These are phyloP conservation scores for Venustoraphidia nigricollis DNA, from an alignment of 2,888 invertebrate species.

Conservation along the genomic window DNA sequence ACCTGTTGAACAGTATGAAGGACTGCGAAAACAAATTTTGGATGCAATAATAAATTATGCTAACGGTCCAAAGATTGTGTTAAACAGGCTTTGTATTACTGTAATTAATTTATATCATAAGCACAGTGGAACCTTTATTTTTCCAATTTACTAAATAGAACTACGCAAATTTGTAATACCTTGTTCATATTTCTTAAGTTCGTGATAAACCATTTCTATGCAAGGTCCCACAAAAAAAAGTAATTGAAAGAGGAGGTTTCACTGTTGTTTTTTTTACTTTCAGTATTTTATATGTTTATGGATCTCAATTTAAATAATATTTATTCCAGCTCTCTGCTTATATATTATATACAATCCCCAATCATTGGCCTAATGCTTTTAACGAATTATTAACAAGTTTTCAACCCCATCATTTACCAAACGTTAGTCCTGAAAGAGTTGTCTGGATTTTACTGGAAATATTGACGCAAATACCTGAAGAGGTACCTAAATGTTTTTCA, in stretches of 20 bases:
- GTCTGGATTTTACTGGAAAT: slow-evolving; percentile 64
- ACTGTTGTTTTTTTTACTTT: background rate
- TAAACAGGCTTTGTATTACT: slow-evolving; percentile 75
- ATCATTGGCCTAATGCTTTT: slow-evolving; percentile 48
- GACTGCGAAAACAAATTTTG: slow-evolving; percentile 60
- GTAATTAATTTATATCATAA: slow-evolving; percentile 37
- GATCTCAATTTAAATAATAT: background rate
- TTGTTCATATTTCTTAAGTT: too few species aligned
- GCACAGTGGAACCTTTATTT: too few species aligned
- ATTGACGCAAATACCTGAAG: slow-evolving; percentile 74
- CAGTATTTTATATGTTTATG: background rate
- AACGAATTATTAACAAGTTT: slow-evolving; percentile 48
- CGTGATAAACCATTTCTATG: too few species aligned
- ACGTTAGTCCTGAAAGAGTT: slow-evolving; percentile 40
- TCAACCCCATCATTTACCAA: slow-evolving; percentile 35
- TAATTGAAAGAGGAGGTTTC: too few species aligned
- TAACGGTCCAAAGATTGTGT: slow-evolving; percentile 69
- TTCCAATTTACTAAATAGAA: too few species aligned
- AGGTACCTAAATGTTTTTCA: slow-evolving; percentile 40
- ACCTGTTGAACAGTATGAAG: slow-evolving; percentile 61
- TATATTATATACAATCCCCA: slow-evolving; percentile 50
- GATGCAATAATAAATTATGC: slow-evolving; percentile 62
- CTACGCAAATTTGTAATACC: too few species aligned
- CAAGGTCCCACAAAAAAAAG: too few species aligned
- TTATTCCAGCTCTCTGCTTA: slow-evolving; percentile 63